Evolutionary conservation across 2,797 vertebrate genomes (phyloP).

Genomic region (Philypnodon macrostomus): DNA sequence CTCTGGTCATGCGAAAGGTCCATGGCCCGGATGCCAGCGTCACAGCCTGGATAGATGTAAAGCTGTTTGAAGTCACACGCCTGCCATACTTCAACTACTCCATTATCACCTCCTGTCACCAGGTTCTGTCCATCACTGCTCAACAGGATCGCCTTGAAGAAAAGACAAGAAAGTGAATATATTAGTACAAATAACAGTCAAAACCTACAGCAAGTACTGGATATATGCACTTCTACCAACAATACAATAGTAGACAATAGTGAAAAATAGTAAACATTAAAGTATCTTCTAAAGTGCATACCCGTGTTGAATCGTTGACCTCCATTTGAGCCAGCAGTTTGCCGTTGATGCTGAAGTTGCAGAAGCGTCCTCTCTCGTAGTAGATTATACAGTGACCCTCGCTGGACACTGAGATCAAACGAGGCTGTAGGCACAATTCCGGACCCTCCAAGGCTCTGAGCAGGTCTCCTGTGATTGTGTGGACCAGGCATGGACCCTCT

Average conservation of each 20-base stretch:
- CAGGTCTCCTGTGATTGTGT: constrained; percentile 93
- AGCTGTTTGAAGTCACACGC: constrained; percentile 99
- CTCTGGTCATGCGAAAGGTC: constrained; percentile 99
- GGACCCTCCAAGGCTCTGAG: constrained; percentile 91
- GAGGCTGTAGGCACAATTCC: constrained; percentile 87
- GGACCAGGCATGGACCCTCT: constrained; percentile 96
- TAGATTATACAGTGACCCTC: constrained; percentile 97
- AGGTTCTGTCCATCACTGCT: constrained; percentile 98
- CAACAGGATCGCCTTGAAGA: constrained; percentile 87
- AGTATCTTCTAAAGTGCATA: constrained; percentile 70
- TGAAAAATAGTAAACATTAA: too few species aligned
- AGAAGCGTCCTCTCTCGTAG: constrained; percentile 95
- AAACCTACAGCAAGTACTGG: too few species aligned
- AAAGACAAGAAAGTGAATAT: background rate
- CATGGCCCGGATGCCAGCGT: constrained; percentile 97
- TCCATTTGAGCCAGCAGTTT: constrained; percentile 98
- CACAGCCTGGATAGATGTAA: constrained; percentile 97
- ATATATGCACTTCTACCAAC: too few species aligned
- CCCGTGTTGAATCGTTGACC: constrained; percentile 94
- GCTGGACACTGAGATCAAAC: constrained; percentile 92
- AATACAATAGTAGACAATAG: too few species aligned
- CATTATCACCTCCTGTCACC: constrained; percentile 96
- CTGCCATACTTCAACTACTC: constrained; percentile 98
- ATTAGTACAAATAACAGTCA: background rate
- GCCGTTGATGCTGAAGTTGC: constrained; percentile 99